Evolutionary conservation across 2,797 vertebrate species (phyloP).

Genomic region (Urosaurus nigricauda): DNA sequence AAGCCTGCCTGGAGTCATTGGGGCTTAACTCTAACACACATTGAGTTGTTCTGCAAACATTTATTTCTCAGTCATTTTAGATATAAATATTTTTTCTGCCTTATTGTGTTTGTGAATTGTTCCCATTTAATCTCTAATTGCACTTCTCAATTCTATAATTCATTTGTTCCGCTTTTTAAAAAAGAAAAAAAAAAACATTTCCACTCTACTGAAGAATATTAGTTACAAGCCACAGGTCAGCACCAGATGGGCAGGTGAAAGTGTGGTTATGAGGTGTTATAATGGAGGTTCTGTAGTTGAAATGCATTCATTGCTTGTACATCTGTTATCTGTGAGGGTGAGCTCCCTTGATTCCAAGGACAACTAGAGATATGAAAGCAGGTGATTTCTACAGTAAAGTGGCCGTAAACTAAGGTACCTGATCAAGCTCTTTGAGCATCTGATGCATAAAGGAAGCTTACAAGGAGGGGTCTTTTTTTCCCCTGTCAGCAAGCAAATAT

Average conservation of each 20-base stretch:
- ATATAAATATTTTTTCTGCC: constrained; percentile 18
- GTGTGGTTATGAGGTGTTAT: constrained; percentile 81
- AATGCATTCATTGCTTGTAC: constrained; percentile 75
- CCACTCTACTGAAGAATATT: constrained; percentile 50
- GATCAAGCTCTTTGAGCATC: constrained; percentile 71
- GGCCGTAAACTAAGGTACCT: constrained; percentile 61
- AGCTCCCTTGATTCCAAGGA: constrained; percentile 64
- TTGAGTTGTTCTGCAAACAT: not conserved
- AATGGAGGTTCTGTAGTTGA: constrained; percentile 75
- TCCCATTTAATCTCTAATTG: fast-evolving
- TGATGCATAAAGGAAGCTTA: constrained; percentile 56
- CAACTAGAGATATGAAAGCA: constrained; percentile 72
- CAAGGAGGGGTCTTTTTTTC: not conserved
- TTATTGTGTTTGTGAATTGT: not conserved
- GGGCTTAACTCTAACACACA: not conserved
- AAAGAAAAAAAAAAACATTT: not conserved
- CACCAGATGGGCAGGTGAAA: constrained; percentile 84
- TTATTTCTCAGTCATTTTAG: not conserved
- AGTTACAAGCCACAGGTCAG: constrained; percentile 80
- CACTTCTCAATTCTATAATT: constrained; percentile 12
- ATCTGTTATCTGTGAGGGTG: constrained; percentile 77
- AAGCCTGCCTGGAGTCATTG: too few relatives aligned
- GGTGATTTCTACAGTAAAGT: constrained; percentile 69
- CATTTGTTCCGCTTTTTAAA: constrained; percentile 68
- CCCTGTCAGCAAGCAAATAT: constrained; percentile 67